A percentile compares a stretch with the other conserved stretches of the same genome.
Evolutionary conservation across 2,888 invertebrate species (phyloP).

Genomic region (Nebria salina): DNA sequence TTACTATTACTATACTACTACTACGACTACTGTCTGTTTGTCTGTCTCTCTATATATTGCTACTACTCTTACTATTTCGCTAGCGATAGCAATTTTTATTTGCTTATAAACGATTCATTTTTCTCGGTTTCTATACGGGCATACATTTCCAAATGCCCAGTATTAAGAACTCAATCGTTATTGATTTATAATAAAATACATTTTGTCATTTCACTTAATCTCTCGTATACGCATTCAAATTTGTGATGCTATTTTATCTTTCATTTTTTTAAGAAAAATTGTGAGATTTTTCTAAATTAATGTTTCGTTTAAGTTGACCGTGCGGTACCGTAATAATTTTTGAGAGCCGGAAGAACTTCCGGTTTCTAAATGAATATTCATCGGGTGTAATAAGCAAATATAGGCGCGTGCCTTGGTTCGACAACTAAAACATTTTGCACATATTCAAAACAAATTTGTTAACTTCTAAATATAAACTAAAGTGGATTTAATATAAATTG

Average conservation of each 20-base stretch:
- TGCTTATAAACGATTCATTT: background rate
- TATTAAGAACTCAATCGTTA: background rate
- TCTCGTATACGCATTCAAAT: too few species aligned
- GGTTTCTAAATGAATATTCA: constrained; percentile 16
- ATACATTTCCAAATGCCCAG: background rate
- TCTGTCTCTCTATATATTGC: background rate
- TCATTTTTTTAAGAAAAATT: too few species aligned
- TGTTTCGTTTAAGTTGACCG: background rate
- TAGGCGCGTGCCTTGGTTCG: background rate
- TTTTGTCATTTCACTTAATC: background rate
- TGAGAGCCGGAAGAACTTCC: constrained; percentile 9
- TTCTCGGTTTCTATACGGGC: background rate
- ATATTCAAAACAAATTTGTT: background rate
- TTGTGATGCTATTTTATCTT: too few species aligned
- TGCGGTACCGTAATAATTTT: background rate
- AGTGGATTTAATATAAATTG: background rate
- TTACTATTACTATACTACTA: constrained; percentile 8
- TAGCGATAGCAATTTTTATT: background rate
- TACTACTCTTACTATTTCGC: background rate
- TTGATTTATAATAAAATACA: background rate
- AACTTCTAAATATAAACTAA: background rate
- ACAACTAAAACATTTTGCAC: background rate
- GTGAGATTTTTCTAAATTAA: background rate
- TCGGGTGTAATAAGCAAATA: background rate
- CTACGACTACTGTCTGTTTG: background rate